Evolutionary conservation across 2,888 invertebrate species (phyloP), one percentile per base, ranked within the genome.

Genomic region (Spialia ferax): DNA sequence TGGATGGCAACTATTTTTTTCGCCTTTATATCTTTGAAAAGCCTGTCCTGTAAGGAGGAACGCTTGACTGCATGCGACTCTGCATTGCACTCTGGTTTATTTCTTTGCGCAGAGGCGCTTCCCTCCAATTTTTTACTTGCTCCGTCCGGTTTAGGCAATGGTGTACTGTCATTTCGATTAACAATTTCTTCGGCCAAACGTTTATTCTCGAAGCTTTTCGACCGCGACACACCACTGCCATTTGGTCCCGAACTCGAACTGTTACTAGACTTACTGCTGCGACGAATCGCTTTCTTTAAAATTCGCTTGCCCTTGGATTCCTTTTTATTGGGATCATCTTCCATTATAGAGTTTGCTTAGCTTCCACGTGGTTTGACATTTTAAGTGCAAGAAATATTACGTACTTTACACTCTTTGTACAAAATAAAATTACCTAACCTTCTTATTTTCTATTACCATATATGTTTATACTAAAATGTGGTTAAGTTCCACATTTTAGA

Each of bases 291-390:
- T 81, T 90, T 93, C 78, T 92, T 93, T 56, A 91, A 81, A 76
- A 92, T 81, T 79, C 91, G 86, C 82, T 92, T 93, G 74, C 91
- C 92, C 79, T 90, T 92, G 42, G 91, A 91, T 75, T 91, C 92
- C 76, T 92, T 93, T 81, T 93, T 91, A 75, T 84, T 90, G 75
- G 91, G 89, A 83, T 93, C 92, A 92, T 92, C 89, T 87, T 93
- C 93, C 93, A 93, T 93, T 84, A 89, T 93, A 78, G 74, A 73
- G 35, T n/a, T 45, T 86, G 78, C 80, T 81, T 81, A 26, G 35
- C 45, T 57, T 67, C 42, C 71, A 77, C 79, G 77, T 76, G 76
- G 74, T 80, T 79, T 76, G 82, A 83, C 92, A 92, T 92, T 85
- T 86, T 91, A 87, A 84, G 82, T 84, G 84, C 63, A 84, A 85